Base-by-base conservation (phyloP, 2,113 vertebrate genomes). In the Danionella cerebrum region DNA sequence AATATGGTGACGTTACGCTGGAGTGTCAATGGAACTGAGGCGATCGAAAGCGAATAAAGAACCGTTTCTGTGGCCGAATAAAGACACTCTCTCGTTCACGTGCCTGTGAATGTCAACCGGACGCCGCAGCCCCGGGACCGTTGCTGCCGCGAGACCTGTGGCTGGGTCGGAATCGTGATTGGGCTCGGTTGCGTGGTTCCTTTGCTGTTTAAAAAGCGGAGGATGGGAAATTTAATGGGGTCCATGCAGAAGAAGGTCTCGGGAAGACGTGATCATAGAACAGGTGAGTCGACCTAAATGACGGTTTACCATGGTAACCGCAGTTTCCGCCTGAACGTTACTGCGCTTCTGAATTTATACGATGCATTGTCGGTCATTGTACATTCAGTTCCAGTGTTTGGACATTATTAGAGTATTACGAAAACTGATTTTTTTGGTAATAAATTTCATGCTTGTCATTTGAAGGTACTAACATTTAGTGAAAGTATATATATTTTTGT, bases 211-310 rank as follows among this genome's bases (percentile, higher is more conserved):
- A 59, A 76, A n/a, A 53, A 47, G 51, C 69, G 76, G 70, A 75
- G 84, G 85, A 87, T 88, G 88, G 87, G 83, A 84, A 35, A 62
- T 84, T 86, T 87, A 86, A 85, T 81, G 82, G 50, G 47, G 75
- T 74, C 76, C 76, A 77, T 82, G 75, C 71, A 78, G 80, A 82
- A 79, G 81, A 74, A 82, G 85, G 74, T 85, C 77, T 81, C 70
- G 73, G 70, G 72, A 71, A 77, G 82, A 78, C 81, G 74, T 72
- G 77, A 77, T 84, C 76, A 84, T 78, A 77, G 85, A 63, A 81
- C 86, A 87, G 86, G 86, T 88, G 78, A 84, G 85, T 45, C 21
- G 53, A 57, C 53, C 19, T 31, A 3, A 4, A 18, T 29, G 59
- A 31, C 29, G 1, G 22, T 63, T n/a, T 63, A 36, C 29, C 44